phyloP scores from a whole-genome alignment of 2,797 vertebrate species.

The Danionella dracula region DNA sequence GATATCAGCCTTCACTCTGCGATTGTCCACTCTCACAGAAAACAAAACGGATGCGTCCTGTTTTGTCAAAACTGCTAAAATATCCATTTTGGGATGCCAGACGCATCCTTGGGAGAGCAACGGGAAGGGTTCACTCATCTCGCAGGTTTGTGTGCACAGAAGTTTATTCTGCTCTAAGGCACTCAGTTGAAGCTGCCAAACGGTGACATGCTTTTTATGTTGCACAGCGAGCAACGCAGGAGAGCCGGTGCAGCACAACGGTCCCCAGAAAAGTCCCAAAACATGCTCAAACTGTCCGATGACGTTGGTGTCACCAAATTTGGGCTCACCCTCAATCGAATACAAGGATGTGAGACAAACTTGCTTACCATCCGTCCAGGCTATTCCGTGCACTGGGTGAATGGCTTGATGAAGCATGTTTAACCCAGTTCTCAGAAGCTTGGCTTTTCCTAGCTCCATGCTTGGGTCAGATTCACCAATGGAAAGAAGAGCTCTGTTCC shows the following conservation, averaged over 20 bases:
- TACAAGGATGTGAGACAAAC: slow-evolving; percentile 80
- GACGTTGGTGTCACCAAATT: slow-evolving; percentile 84
- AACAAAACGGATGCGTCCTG: slow-evolving; percentile 79
- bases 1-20: slow-evolving; percentile 77
- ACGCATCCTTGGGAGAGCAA: slow-evolving; percentile 89
- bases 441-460: slow-evolving; percentile 93
- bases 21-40: slow-evolving; percentile 72
- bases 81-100: slow-evolving; percentile 87
- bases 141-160: slow-evolving; percentile 83
- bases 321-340: slow-evolving; percentile 69
- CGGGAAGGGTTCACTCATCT: slow-evolving; percentile 82
- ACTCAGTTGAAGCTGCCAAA: slow-evolving; percentile 86
- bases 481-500: not conserved
- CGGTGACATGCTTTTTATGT: slow-evolving; percentile 82
- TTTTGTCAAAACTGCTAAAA: slow-evolving; percentile 84
- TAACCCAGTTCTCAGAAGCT: slow-evolving; percentile 84
- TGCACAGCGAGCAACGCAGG: slow-evolving; percentile 87
- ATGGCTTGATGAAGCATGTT: slow-evolving; percentile 87
- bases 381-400: slow-evolving; percentile 86
- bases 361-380: slow-evolving; percentile 93
- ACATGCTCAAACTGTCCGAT: slow-evolving; percentile 91
- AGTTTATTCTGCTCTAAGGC: slow-evolving; percentile 76
- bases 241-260: slow-evolving; percentile 59
- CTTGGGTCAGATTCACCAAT: slow-evolving; percentile 35
- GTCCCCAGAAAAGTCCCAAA: slow-evolving; percentile 85